Evolutionary conservation across 1,140 invertebrate genomes (phyloP).

Genomic region (Hylyphantes graminicola): DNA sequence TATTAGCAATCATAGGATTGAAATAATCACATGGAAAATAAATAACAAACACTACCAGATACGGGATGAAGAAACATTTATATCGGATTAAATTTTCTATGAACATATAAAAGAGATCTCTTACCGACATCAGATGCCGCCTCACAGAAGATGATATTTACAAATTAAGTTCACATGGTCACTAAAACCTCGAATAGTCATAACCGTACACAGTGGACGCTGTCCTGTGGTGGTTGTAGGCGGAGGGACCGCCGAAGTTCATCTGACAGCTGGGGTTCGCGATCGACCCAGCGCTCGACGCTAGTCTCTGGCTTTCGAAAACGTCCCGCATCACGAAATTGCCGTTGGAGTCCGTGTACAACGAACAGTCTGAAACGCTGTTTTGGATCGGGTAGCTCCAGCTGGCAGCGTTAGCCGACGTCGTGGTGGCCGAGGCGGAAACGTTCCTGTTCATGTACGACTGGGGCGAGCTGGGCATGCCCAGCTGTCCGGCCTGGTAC

Average conservation of each 20-base stretch:
- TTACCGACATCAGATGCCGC: constrained; percentile 44
- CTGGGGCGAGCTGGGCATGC: constrained; percentile 47
- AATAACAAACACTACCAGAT: too few relatives aligned
- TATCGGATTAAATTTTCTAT: background rate
- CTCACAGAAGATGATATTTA: background rate
- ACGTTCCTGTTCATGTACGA: constrained; percentile 32
- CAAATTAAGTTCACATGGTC: constrained; percentile 23
- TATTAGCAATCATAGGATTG: too few relatives aligned
- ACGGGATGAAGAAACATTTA: too few relatives aligned
- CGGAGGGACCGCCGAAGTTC: constrained; percentile 46
- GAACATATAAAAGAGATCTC: constrained; percentile 5
- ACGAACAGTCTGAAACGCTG: constrained; percentile 40
- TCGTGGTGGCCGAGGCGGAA: constrained; percentile 13
- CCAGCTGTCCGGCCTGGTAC: constrained; percentile 4
- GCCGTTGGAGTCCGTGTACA: constrained; percentile 49
- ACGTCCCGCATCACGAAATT: constrained; percentile 54
- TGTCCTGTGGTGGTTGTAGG: constrained; percentile 40
- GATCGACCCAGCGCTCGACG: constrained; percentile 20
- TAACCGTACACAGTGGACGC: constrained; percentile 49
- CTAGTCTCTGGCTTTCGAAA: constrained; percentile 47
- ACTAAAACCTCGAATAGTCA: constrained; percentile 54
- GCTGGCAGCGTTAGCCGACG: background rate
- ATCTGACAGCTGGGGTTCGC: constrained; percentile 58
- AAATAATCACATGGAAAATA: too few relatives aligned
- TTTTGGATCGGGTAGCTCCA: constrained; percentile 54